Evolutionary conservation across 2,797 vertebrate species (phyloP).

Genomic region (Acanthiza pusilla): DNA sequence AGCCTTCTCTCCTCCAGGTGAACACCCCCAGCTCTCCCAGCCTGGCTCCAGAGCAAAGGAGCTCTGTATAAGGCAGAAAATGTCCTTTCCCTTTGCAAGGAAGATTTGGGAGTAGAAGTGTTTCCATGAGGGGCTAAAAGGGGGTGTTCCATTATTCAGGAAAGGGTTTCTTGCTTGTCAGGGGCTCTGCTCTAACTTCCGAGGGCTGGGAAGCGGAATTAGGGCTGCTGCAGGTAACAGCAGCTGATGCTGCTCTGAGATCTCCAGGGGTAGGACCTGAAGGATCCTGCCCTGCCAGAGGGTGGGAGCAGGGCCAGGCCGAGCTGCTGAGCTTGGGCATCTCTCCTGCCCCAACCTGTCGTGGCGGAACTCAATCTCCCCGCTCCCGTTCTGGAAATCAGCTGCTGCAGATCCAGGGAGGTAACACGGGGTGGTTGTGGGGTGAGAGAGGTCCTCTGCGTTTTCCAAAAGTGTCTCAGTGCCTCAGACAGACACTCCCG

Average conservation of each 20-base stretch:
- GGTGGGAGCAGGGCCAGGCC: not conserved
- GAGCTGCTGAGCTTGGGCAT: not conserved
- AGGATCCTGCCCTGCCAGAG: not conserved
- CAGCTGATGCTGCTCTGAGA: not conserved
- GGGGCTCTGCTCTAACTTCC: not conserved
- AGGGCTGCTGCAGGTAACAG: not conserved
- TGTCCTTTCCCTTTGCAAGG: not conserved
- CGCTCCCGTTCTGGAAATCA: not conserved
- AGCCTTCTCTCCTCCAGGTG: not conserved
- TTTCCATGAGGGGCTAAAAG: not conserved
- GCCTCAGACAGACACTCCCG: too few species aligned
- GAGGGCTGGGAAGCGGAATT: not conserved
- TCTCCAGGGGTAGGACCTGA: not conserved
- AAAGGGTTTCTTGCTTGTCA: not conserved
- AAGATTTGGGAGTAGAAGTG: not conserved
- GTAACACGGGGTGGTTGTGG: too few species aligned
- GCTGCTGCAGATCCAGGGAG: not conserved
- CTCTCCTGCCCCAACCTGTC: not conserved
- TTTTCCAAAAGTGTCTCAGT: too few species aligned
- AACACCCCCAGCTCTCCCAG: not conserved
- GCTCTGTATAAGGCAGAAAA: not conserved
- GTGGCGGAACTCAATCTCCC: not conserved
- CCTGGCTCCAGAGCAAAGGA: not conserved
- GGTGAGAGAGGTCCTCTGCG: too few species aligned
- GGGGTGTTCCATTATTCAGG: not conserved